Conservation (phyloP, 92 coral and sea anemone species). For the Epizoanthus illoricatus region DNA sequence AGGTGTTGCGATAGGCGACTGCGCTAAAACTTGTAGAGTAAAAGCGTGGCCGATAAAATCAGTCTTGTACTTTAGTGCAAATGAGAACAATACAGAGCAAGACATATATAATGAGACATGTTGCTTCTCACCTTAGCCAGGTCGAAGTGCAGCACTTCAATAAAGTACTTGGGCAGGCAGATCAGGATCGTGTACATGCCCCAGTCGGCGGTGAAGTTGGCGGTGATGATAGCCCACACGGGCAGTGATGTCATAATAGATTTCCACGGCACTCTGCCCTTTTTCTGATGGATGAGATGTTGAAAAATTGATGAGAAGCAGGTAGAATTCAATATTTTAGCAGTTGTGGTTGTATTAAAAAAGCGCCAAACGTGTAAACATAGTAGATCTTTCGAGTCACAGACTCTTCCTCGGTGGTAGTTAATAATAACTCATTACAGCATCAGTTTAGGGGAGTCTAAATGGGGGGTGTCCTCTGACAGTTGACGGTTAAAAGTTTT, state of each 20-base stretch:
- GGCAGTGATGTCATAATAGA: constrained; percentile 84
- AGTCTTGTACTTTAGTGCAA: background rate
- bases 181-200: constrained; percentile 98
- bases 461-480: no score
- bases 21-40: background rate
- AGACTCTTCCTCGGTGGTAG: no score
- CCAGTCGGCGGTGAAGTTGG: constrained; percentile 99
- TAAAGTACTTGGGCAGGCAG: constrained; percentile 95
- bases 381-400: no score
- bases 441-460: no score
- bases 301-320: no score
- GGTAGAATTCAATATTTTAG: no score
- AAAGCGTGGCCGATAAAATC: background rate
- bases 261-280: constrained; percentile 84
- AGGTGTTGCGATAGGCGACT: no score
- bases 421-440: no score
- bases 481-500: no score
- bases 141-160: constrained; percentile 93
- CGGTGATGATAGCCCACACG: constrained; percentile 96
- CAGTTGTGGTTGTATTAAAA: no score
- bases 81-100: background rate
- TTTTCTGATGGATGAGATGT: constrained; percentile 25
- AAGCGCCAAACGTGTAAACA: no score
- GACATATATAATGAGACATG: background rate
- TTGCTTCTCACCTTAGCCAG: constrained; percentile 84